Percentiles rank a stretch among this genome's conserved stretches.
Conservation (phyloP, 2,888 invertebrate genomes). For the Nomada ruficornis region DNA sequence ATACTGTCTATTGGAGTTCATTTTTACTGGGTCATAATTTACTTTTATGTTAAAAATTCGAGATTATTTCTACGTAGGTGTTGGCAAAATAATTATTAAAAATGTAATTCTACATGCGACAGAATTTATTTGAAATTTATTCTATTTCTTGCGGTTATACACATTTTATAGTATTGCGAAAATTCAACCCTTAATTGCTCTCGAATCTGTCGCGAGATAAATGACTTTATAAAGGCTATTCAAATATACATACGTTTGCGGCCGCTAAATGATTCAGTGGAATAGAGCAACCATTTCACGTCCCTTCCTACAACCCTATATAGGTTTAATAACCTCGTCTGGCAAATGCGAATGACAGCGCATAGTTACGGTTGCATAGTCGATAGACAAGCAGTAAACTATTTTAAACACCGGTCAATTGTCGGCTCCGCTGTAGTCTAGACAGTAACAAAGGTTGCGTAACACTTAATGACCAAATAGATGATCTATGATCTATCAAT, state of each 20-base stretch:
- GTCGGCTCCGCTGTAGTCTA: constrained; percentile 39
- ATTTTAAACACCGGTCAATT: constrained; percentile 60
- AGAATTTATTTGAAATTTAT: no score
- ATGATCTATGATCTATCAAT: constrained; percentile 37
- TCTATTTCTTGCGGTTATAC: no score
- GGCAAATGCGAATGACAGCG: constrained; percentile 33
- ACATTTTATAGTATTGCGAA: no score
- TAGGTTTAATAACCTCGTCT: constrained; percentile 58
- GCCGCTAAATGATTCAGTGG: constrained; percentile 19
- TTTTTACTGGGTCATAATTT: no score
- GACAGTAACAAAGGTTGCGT: constrained; percentile 47
- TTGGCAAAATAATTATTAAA: no score
- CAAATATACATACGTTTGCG: constrained; percentile 14
- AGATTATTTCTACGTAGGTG: no score
- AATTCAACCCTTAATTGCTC: neutral
- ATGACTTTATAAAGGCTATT: constrained; percentile 1
- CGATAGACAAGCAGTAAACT: constrained; percentile 53
- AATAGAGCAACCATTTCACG: constrained; percentile 33
- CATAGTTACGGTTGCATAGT: constrained; percentile 28
- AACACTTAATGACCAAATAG: constrained; percentile 41
- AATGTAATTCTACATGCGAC: no score
- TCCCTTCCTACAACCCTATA: constrained; percentile 33
- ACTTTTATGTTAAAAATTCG: no score
- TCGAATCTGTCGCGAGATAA: neutral
- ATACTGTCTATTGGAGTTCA: no score